These are phyloP conservation scores for Crocallis elinguaria DNA, from an alignment of 2,888 invertebrate species.

Conservation along the genomic window DNA sequence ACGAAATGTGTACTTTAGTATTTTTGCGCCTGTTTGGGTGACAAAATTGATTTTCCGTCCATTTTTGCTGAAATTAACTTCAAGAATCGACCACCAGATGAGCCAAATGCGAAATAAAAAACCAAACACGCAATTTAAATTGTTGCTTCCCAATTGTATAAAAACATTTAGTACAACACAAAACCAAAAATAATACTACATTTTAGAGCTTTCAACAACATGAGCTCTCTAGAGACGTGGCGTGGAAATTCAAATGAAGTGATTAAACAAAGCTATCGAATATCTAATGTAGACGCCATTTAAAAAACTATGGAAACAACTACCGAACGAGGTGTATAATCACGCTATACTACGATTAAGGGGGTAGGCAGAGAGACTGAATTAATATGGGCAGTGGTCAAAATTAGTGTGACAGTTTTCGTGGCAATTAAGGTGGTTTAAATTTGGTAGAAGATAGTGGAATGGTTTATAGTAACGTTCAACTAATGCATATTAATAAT, in stretches of 20 bases:
- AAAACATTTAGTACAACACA: background rate
- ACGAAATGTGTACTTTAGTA: too few species aligned
- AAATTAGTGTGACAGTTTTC: slow-evolving; percentile 21
- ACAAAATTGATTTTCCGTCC: too few species aligned
- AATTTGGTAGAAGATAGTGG: slow-evolving; percentile 4
- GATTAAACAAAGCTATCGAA: slow-evolving; percentile 40
- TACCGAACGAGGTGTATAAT: slow-evolving; percentile 55
- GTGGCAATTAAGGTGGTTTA: slow-evolving; percentile 8
- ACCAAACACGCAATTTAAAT: too few species aligned
- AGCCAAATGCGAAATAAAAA: too few species aligned
- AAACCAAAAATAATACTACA: background rate
- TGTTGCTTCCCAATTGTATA: too few species aligned
- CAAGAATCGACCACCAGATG: too few species aligned
- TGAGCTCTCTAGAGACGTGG: slow-evolving; percentile 27
- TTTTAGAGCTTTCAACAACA: slow-evolving; percentile 12
- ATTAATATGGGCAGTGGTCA: slow-evolving; percentile 65
- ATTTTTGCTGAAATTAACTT: too few species aligned
- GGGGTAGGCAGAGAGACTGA: slow-evolving; percentile 39
- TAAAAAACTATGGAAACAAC: slow-evolving; percentile 47
- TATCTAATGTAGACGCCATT: slow-evolving; percentile 28
- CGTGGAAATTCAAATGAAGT: slow-evolving; percentile 40
- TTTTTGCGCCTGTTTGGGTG: too few species aligned
- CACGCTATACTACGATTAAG: slow-evolving; percentile 75
- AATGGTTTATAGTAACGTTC: background rate
- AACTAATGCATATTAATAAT: background rate